phyloP scores from a whole-genome alignment of 2,888 invertebrate species.

The Synergus gifuensis region DNA sequence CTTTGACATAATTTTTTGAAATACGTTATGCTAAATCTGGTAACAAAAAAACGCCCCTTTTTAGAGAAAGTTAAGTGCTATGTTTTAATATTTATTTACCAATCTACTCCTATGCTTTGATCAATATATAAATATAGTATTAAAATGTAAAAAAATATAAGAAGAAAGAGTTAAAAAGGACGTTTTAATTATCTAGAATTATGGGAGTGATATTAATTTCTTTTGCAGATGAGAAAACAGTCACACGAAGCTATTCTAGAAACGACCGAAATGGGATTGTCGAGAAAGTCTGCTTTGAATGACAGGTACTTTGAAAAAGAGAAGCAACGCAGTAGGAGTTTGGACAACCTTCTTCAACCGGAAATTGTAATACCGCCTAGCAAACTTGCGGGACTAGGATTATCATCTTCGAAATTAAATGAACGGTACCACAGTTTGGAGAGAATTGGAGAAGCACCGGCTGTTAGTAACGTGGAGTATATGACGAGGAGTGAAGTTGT shows the following conservation, averaged over 20 bases:
- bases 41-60: neutral
- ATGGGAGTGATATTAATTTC: neutral
- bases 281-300: slow-evolving; percentile 90
- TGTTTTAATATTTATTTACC: too few species aligned
- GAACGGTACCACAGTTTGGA: slow-evolving; percentile 94
- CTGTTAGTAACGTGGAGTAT: slow-evolving; percentile 74
- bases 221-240: slow-evolving; percentile 81
- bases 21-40: neutral
- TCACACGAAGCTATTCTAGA: slow-evolving; percentile 84
- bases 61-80: too few species aligned
- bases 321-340: slow-evolving; percentile 88
- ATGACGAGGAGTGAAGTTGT: slow-evolving; percentile 74
- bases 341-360: slow-evolving; percentile 88
- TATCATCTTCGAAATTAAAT: slow-evolving; percentile 92
- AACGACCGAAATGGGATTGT: slow-evolving; percentile 79
- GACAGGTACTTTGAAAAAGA: slow-evolving; percentile 92
- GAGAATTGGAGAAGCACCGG: slow-evolving; percentile 74
- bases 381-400: slow-evolving; percentile 85
- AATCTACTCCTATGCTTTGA: neutral
- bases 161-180: too few species aligned
- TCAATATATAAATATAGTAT: neutral
- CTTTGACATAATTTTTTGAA: neutral
- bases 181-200: neutral
- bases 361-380: slow-evolving; percentile 80
- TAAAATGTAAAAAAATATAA: neutral